A percentile compares a stretch with the other conserved stretches of the same genome.
These are phyloP conservation scores for Montifringilla adamsi DNA, from an alignment of 2,113 vertebrate genomes.

Conservation along the genomic window DNA sequence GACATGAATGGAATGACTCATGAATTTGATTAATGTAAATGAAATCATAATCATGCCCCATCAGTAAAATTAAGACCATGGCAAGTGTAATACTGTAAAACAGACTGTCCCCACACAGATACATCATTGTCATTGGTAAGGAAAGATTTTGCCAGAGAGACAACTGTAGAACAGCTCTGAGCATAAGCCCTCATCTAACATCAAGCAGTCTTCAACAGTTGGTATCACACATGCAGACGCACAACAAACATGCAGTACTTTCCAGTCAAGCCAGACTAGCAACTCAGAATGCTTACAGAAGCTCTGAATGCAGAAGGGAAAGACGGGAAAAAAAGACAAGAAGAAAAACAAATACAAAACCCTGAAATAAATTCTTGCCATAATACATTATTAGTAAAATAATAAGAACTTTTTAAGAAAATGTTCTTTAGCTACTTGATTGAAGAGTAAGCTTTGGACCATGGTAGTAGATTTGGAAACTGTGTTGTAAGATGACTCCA, in stretches of 20 bases:
- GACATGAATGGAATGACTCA: conserved; percentile 25
- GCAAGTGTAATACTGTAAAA: not conserved
- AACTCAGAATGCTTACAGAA: not conserved
- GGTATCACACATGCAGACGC: conserved; percentile 31
- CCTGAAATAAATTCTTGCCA: not conserved
- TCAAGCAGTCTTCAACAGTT: conserved; percentile 40
- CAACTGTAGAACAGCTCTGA: conserved; percentile 13
- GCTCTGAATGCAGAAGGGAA: not conserved
- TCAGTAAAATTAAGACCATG: conserved; percentile 3
- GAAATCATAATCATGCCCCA: conserved; percentile 20
- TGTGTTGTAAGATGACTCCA: not conserved
- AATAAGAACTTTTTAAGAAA: not conserved
- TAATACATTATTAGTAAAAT: not conserved
- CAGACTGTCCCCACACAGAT: not conserved
- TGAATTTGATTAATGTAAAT: conserved; percentile 16
- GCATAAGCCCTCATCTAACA: conserved; percentile 20
- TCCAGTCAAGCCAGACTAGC: conserved; percentile 15
- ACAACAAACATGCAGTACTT: conserved; percentile 35
- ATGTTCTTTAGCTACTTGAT: not conserved
- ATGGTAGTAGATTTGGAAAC: not conserved
- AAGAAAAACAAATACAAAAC: not conserved
- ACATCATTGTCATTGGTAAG: not conserved
- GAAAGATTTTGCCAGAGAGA: not conserved
- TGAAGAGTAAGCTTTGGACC: not conserved
- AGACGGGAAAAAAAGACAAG: not conserved